Evolutionary conservation across 2,888 invertebrate species (phyloP), one percentile per base, ranked within the genome.

Genomic region (Hetaerina titia): DNA sequence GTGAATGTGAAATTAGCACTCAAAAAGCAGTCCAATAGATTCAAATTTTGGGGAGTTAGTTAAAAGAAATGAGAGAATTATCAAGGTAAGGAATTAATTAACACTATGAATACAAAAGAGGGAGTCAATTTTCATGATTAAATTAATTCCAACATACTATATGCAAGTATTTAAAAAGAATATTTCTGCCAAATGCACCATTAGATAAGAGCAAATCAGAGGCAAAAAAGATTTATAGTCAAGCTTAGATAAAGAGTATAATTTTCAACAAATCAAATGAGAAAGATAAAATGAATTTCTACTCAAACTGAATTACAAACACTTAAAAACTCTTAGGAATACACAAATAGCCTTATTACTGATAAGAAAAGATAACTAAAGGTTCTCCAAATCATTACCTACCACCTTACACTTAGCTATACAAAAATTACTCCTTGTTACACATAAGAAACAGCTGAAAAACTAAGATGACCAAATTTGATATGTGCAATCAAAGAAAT

Each of bases 1-100:
- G 31, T 25, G 25, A 81, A 11, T 22, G 69, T 31, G 25, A 31
- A 81, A 81, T 15, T 31, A 81, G 31, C 8, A 81, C 25, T 81
- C 81, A 9, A 81, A 81, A 81, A 81, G 81, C 81, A 81, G 81
- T 81, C 81, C 81, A 31, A 81, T 31, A 11, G 25, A 81, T 81
- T 15, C 9, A 81, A 31, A 81, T 31, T 81, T 25, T 1, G 81
- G 31, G 13, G 8, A 81, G n/a, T 81, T 81, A 81, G 81, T 81
- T 9, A n/a, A 81, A n/a, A 31, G 25, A 81, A 11, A 31, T 31
- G 13, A 31, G 31, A 31, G 31, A 1, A 81, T 31, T 81, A 31
- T 15, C 31, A 31, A 81, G 81, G 25, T 2, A 81, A 31, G n/a
- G 22, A 25, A 2, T 81, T 5, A 81, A 81, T 81, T 0, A 81